A percentile compares a stretch with the other conserved stretches of the same genome.
Evolutionary conservation across 2,797 vertebrate genomes (phyloP).

Genomic region (Ctenochaetus hawaiiensis): DNA sequence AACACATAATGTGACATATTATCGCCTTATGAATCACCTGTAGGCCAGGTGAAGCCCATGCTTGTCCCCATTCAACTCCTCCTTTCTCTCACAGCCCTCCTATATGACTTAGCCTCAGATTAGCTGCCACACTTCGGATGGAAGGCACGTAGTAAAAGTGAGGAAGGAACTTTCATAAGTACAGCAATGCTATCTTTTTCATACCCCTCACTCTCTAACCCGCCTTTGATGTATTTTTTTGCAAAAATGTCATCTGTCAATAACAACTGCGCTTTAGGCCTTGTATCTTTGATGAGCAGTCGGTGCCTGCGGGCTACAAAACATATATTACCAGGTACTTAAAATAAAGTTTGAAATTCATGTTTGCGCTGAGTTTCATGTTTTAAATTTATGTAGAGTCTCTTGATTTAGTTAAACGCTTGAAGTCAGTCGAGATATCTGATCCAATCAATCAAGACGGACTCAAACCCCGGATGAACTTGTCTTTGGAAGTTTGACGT

Average conservation of each 20-base stretch:
- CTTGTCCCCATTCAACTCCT: slow-evolving; percentile 9
- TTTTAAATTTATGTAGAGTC: slow-evolving; percentile 38
- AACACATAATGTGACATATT: background rate
- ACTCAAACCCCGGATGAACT: slow-evolving; percentile 37
- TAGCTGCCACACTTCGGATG: background rate
- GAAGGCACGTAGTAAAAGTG: slow-evolving; percentile 1
- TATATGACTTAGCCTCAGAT: slow-evolving; percentile 1
- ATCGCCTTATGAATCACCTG: background rate
- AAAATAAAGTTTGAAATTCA: slow-evolving; percentile 34
- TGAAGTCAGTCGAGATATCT: slow-evolving; percentile 29
- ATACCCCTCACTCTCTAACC: slow-evolving; percentile 7
- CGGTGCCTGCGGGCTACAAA: slow-evolving; percentile 58
- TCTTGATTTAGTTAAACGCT: slow-evolving; percentile 37
- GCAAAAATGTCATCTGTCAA: slow-evolving; percentile 67
- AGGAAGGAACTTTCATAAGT: slow-evolving; percentile 9
- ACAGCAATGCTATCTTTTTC: slow-evolving; percentile 24
- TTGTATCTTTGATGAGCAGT: slow-evolving; percentile 60
- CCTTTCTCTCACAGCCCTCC: background rate
- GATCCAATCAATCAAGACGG: too few species aligned
- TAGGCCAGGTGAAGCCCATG: background rate
- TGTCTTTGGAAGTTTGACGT: slow-evolving; percentile 33
- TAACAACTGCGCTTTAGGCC: slow-evolving; percentile 62
- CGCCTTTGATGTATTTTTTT: slow-evolving; percentile 40
- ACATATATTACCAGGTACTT: slow-evolving; percentile 52
- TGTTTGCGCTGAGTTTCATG: slow-evolving; percentile 15